Base-by-base conservation (phyloP, 2,113 vertebrate species). In the Collichthys lucidus region DNA sequence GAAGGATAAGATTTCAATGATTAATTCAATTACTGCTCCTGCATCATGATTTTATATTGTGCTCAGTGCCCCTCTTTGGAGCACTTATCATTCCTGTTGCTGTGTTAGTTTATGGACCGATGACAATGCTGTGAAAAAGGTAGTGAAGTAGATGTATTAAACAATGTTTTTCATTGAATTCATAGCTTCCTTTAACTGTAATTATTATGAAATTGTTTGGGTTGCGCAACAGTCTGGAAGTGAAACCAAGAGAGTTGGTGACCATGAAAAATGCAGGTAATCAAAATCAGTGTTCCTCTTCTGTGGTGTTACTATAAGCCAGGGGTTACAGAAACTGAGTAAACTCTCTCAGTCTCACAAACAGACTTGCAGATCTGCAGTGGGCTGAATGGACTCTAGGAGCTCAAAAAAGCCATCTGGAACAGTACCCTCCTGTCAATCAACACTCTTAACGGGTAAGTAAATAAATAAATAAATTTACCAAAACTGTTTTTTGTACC, bases 261-360 rank as follows among this genome's bases (percentile, higher is more conserved):
- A 56, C 31, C 3, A 20, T 56, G 2, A 70, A 20, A 57, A 77
- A 47, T 3, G 11, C 5, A 65, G 0, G 31, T 29, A 50, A 29
- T 20, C 74, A 66, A 31, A 68, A 64, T 55, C n/a, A 19, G 17
- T 29, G 50, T 57, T 76, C 35, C 31, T 55, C 40, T 16, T 57
- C 15, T 47, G 22, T 11, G 61, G 4, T 15, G 31, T 35, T 8
- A 7, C n/a, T n/a, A 35, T 35, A 35, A 35, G 7, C 35, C 7
- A 8, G 35, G 35, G 16, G 35, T 26, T 53, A n/a, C 1, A 9
- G 26, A 74, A 74, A 24, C 4, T 40, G 29, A 63, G 29, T 46
- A 63, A 55, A 24, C 31, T 44, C n/a, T n/a, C n/a, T n/a, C 9
- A 0, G 26, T 14, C 44, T 14, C 12, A 14, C 14, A 46, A 3